Evolutionary conservation across 2,888 invertebrate species (phyloP).

Genomic region (Dryobota labecula): DNA sequence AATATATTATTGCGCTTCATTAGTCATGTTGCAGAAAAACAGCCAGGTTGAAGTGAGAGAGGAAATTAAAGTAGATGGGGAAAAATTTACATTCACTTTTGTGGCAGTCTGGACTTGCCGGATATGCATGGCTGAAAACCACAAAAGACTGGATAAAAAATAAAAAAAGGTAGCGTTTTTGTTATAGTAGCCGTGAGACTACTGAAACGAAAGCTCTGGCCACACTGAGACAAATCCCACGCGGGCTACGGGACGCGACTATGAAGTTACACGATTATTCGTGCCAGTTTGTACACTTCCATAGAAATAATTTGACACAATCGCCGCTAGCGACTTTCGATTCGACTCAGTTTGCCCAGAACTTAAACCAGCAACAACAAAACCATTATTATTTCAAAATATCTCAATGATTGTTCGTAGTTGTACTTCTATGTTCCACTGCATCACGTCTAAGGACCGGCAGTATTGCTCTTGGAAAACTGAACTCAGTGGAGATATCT

Average conservation of each 20-base stretch:
- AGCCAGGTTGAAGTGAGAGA: neutral
- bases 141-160: neutral
- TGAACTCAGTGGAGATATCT: slow-evolving; percentile 63
- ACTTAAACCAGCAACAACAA: neutral
- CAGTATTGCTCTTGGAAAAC: slow-evolving; percentile 65
- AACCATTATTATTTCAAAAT: neutral
- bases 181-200: no score
- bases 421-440: slow-evolving; percentile 33
- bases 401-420: neutral
- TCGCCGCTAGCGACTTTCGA: no score
- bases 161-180: no score
- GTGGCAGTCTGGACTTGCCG: neutral
- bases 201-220: no score
- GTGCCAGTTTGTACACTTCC: neutral
- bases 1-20: slow-evolving; percentile 3
- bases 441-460: slow-evolving; percentile 41
- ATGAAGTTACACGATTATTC: neutral
- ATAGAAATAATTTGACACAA: neutral
- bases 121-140: neutral
- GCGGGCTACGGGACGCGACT: no score
- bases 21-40: slow-evolving; percentile 17
- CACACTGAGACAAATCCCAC: no score
- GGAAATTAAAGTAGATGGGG: neutral
- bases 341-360: no score
- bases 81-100: neutral